Percentiles rank a stretch among this genome's conserved stretches.
These are phyloP conservation scores for Blastobasis adustella DNA, from an alignment of 2,888 invertebrate species.

Conservation along the genomic window DNA sequence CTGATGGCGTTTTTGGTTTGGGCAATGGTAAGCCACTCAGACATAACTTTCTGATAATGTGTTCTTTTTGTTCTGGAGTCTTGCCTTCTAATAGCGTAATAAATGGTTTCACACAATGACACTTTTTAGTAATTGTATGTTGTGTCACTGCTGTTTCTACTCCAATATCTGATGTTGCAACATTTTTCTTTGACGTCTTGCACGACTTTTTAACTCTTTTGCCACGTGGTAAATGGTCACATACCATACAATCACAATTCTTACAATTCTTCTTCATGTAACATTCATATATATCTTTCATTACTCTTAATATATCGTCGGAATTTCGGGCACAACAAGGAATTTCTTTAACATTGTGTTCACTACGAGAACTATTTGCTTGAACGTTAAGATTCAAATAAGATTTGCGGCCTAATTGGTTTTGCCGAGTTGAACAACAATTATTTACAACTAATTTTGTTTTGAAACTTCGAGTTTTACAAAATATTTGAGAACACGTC, in stretches of 20 bases:
- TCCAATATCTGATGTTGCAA: background rate
- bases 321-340: conserved; percentile 53
- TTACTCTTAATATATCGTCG: conserved; percentile 61
- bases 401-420: too few relatives aligned
- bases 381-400: too few relatives aligned
- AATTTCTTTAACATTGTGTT: conserved; percentile 21
- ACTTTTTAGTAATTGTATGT: conserved; percentile 16
- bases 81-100: conserved; percentile 26
- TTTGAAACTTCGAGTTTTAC: too few relatives aligned
- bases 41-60: conserved; percentile 20
- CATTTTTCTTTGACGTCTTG: conserved; percentile 1
- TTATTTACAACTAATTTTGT: too few relatives aligned
- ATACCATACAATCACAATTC: conserved; percentile 48
- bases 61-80: conserved; percentile 25
- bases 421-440: too few relatives aligned
- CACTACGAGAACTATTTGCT: too few relatives aligned
- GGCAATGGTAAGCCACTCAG: conserved; percentile 22
- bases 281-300: conserved; percentile 57
- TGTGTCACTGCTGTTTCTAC: conserved; percentile 1
- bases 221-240: conserved; percentile 34
- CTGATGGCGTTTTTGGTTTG: conserved; percentile 22
- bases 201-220: conserved; percentile 19
- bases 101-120: conserved; percentile 13
- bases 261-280: conserved; percentile 55
- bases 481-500: too few relatives aligned